Conservation (phyloP, 1,140 invertebrate species). For the Lepidurus packardi region DNA sequence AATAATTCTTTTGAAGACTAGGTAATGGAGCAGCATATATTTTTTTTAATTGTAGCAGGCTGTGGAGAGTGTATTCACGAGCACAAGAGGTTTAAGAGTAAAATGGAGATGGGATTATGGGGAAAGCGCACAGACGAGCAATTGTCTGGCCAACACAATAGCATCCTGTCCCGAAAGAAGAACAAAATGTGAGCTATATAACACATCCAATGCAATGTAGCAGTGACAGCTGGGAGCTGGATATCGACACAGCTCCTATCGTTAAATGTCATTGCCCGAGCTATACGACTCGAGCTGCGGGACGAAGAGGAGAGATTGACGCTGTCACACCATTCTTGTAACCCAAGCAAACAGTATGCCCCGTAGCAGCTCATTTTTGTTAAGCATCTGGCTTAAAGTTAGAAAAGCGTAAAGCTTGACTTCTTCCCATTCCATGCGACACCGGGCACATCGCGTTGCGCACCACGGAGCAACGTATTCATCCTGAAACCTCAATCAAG, state of each 20-base stretch:
- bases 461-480: not conserved
- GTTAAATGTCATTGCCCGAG: conserved; percentile 17
- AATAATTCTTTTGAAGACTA: too few relatives aligned
- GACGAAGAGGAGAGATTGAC: conserved; percentile 1
- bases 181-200: conserved; percentile 13
- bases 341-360: not conserved
- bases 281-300: not conserved
- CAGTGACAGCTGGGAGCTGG: conserved; percentile 20
- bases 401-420: not conserved
- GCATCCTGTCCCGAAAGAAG: not conserved
- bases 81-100: not conserved
- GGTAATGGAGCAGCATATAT: too few relatives aligned
- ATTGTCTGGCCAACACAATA: not conserved
- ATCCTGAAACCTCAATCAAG: not conserved
- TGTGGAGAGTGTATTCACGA: not conserved
- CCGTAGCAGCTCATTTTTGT: not conserved
- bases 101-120: not conserved
- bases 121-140: not conserved
- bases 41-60: not conserved
- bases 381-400: not conserved
- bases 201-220: conserved; percentile 19
- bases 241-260: conserved; percentile 17
- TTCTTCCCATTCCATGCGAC: not conserved
- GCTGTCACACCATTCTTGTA: not conserved
- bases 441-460: not conserved